Percentiles rank a stretch among this genome's conserved stretches.
These are phyloP conservation scores for Chironomus striatipennis DNA, from an alignment of 1,140 invertebrate genomes.

Conservation along the genomic window DNA sequence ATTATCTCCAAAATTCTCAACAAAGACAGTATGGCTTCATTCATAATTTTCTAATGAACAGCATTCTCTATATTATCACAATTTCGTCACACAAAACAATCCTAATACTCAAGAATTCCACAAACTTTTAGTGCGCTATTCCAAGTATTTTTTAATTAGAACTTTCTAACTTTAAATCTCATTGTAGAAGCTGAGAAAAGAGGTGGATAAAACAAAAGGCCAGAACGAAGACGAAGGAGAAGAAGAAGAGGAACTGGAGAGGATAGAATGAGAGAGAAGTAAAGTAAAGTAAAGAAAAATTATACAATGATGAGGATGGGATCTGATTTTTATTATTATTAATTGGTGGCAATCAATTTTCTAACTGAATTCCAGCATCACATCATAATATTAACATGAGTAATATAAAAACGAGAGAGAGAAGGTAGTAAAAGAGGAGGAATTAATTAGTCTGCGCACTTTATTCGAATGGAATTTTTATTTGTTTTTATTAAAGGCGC, in stretches of 20 bases:
- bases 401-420: neutral
- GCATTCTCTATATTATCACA: too few species aligned
- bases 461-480: conserved; percentile 10
- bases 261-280: neutral
- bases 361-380: neutral
- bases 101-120: too few species aligned
- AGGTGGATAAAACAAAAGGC: neutral
- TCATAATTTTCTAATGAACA: too few species aligned
- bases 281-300: neutral
- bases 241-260: too few species aligned
- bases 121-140: too few species aligned
- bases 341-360: conserved; percentile 21
- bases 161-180: too few species aligned
- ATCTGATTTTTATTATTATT: conserved; percentile 22
- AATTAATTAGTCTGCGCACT: conserved; percentile 21
- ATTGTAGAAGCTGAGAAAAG: neutral
- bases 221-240: too few species aligned
- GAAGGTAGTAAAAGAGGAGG: neutral
- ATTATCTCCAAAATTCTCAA: too few species aligned
- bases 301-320: conserved; percentile 5
- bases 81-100: too few species aligned
- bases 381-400: neutral
- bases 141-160: too few species aligned
- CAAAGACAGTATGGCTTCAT: too few species aligned
- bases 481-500: conserved; percentile 22